phyloP scores from a whole-genome alignment of 2,888 invertebrate genomes.

The Sylvicola cinctus region DNA sequence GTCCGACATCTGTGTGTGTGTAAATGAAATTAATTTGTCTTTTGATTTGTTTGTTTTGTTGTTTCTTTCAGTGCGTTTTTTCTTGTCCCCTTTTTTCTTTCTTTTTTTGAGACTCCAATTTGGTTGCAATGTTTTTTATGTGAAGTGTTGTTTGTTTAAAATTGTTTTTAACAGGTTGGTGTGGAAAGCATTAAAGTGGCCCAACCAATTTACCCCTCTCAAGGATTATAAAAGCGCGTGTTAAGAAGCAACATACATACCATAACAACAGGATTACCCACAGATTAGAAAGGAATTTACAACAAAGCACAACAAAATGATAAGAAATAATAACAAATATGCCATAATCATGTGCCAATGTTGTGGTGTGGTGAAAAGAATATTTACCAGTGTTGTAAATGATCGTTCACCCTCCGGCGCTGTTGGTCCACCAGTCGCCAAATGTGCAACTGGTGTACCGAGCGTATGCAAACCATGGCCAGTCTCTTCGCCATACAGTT shows the following conservation, averaged over 20 bases:
- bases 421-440: slow-evolving; percentile 24
- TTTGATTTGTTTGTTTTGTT: too few species aligned
- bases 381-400: slow-evolving; percentile 25
- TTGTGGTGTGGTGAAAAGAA: not conserved
- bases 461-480: slow-evolving; percentile 27
- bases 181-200: too few species aligned
- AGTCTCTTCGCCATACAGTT: slow-evolving; percentile 69
- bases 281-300: not conserved
- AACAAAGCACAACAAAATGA: not conserved
- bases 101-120: too few species aligned
- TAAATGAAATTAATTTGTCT: too few species aligned
- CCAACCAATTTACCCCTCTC: too few species aligned
- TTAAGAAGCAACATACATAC: too few species aligned
- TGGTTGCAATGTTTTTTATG: too few species aligned
- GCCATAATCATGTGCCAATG: not conserved
- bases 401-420: slow-evolving; percentile 25
- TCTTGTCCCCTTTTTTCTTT: too few species aligned
- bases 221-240: too few species aligned
- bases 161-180: too few species aligned
- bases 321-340: not conserved
- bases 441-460: slow-evolving; percentile 26
- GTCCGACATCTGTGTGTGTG: slow-evolving; percentile 19
- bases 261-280: not conserved
- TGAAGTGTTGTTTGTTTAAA: too few species aligned
- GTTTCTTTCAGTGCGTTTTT: too few species aligned